A percentile compares a stretch with the other conserved stretches of the same genome.
Evolutionary conservation across 2,888 invertebrate genomes (phyloP).

Genomic region (Aproaerema taeniolella): DNA sequence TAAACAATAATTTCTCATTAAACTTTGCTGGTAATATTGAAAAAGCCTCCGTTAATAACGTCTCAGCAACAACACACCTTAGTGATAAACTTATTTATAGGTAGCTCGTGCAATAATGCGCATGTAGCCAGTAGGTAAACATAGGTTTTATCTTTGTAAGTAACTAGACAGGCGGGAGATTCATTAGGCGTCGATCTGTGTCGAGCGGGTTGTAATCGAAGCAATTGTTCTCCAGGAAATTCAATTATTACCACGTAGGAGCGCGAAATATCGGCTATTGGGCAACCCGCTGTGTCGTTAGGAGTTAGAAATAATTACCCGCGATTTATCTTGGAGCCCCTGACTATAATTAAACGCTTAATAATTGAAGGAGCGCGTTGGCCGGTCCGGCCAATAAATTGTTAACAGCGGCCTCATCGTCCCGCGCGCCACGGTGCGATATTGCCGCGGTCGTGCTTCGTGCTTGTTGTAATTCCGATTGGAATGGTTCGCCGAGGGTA

Average conservation of each 20-base stretch:
- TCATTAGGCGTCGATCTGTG: constrained; percentile 74
- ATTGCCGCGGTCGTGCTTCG: constrained; percentile 57
- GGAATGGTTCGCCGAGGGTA: constrained; percentile 49
- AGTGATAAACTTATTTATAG: constrained; percentile 65
- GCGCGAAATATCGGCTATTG: constrained; percentile 57
- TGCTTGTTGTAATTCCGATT: constrained; percentile 63
- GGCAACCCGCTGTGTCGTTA: constrained; percentile 58
- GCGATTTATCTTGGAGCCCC: constrained; percentile 57
- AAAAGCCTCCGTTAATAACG: constrained; percentile 2
- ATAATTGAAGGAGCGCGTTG: constrained; percentile 61
- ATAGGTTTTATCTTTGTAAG: constrained; percentile 72
- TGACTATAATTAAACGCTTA: constrained; percentile 67
- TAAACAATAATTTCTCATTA: constrained; percentile 9
- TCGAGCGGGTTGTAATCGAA: constrained; percentile 67
- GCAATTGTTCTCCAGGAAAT: constrained; percentile 74
- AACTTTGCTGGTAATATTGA: background rate
- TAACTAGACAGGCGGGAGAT: constrained; percentile 72
- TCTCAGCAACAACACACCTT: constrained; percentile 2
- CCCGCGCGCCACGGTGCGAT: constrained; percentile 37
- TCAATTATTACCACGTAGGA: constrained; percentile 63
- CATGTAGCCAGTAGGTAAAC: constrained; percentile 71
- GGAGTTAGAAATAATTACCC: constrained; percentile 63
- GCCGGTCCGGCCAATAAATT: constrained; percentile 52
- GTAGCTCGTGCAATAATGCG: constrained; percentile 73
- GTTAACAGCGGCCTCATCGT: constrained; percentile 31